These are phyloP conservation scores for Drosophila pseudoananassae DNA, from an alignment of 1,140 invertebrate genomes.

Conservation along the genomic window DNA sequence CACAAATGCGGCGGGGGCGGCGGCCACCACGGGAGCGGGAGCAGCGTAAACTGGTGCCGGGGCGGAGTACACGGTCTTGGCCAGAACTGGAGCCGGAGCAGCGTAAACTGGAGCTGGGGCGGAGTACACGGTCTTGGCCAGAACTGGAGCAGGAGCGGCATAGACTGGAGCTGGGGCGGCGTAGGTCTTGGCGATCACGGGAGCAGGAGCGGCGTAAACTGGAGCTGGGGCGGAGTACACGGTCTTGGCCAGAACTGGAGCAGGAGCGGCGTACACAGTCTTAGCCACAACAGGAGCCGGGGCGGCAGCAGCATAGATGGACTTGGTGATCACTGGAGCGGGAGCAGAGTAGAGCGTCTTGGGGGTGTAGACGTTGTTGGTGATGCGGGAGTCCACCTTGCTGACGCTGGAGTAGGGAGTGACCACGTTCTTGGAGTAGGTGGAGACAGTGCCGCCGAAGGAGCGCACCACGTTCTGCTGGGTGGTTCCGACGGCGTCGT, in stretches of 20 bases:
- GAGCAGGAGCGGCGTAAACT: constrained; percentile 57
- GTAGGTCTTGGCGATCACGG: constrained; percentile 44
- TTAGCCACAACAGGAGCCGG: constrained; percentile 85
- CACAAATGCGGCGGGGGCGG: constrained; percentile 77
- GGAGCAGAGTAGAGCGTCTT: constrained; percentile 81
- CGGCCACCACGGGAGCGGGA: constrained; percentile 64
- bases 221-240: constrained; percentile 66
- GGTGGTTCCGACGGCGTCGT: constrained; percentile 85
- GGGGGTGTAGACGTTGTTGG: constrained; percentile 85
- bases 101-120: constrained; percentile 83
- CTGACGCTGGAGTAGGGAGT: constrained; percentile 87
- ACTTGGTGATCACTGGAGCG: constrained; percentile 62
- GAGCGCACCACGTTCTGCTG: constrained; percentile 86
- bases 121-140: constrained; percentile 59
- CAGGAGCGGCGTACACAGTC: constrained; percentile 48
- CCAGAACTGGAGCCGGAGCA: constrained; percentile 48
- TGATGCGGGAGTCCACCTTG: constrained; percentile 87
- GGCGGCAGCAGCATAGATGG: constrained; percentile 74
- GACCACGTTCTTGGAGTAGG: constrained; percentile 87
- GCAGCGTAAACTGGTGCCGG: constrained; percentile 26
- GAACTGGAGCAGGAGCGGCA: constrained; percentile 36
- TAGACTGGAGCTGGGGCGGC: constrained; percentile 35
- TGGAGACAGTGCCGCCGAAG: constrained; percentile 86
- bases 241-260: constrained; percentile 61
- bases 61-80: constrained; percentile 53